Base-by-base conservation (phyloP, 2,888 invertebrate genomes). In the Blomia tropicalis region DNA sequence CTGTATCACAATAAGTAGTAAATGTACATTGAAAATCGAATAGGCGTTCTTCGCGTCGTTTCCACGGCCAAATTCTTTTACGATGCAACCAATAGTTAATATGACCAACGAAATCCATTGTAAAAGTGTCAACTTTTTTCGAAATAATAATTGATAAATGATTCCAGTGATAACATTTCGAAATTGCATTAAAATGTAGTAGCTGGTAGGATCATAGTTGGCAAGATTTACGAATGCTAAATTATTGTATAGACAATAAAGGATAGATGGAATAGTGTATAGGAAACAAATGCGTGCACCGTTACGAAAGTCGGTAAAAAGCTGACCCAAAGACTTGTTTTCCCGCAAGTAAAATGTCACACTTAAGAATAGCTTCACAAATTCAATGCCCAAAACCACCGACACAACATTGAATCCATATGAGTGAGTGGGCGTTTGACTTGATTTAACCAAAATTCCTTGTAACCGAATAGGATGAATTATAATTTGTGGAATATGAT, bases 231-330 rank as follows among this genome's bases (percentile, higher is more conserved):
- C 78, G 75, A 91, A 93, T 31, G 90, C 82, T 70, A 95, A 79
- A 77, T 93, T 93, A 73, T 95, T 93, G 78, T 93, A 93, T 59
- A 92, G 77, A 70, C 91, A 92, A 73, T 95, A 95, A 60, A 93
- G 75, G 70, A 87, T 79, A 0, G 92, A 85, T 44, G 93, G 93
- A 66, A 93, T 82, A 75, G 91, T 85, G 72, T 95, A 93, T 51
- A 88, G 73, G 62, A 83, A 73, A 68, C 89, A 74, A 53, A 90
- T 79, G 71, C 53, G 32, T 1, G 30, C 53, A 54, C 63, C 59
- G 31, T 23, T 25, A 11, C 32, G 23, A 53, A 47, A n/a, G 17
- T 65, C 60, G 3, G 29, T 19, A 2, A 41, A 19, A 22, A 44
- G 60, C 36, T 63, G 32, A 30, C 19, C 19, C 7, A 22, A 14